Percentiles rank a stretch among this genome's conserved stretches.
phyloP scores from a whole-genome alignment of 2,888 invertebrate genomes.

The Synanthedon vespiformis region DNA sequence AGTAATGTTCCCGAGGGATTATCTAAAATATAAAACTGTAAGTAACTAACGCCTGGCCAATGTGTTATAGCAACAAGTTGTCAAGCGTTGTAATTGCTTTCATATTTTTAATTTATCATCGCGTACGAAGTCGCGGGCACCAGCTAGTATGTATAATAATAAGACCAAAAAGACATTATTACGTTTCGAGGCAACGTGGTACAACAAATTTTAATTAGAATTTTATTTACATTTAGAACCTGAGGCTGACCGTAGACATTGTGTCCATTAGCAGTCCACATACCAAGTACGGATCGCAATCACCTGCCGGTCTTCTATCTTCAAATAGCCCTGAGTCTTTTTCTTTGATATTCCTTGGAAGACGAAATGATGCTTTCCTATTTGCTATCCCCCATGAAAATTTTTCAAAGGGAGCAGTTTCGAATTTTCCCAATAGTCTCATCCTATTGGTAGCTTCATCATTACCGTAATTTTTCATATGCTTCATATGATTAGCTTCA shows the following conservation, averaged over 20 bases:
- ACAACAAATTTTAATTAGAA: too few species aligned
- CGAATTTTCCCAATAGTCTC: constrained; percentile 92
- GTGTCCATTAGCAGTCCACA: constrained; percentile 66
- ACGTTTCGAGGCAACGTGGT: too few species aligned
- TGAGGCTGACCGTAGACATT: constrained; percentile 25
- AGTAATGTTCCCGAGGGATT: too few species aligned
- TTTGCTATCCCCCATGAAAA: constrained; percentile 92
- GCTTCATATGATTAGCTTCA: constrained; percentile 87
- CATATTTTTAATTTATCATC: too few species aligned
- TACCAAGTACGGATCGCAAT: constrained; percentile 85
- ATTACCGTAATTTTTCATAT: constrained; percentile 92
- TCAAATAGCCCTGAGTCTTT: constrained; percentile 93
- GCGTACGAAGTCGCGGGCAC: too few species aligned
- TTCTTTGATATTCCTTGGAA: constrained; percentile 88
- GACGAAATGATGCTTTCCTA: constrained; percentile 91
- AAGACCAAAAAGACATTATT: too few species aligned
- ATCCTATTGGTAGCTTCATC: constrained; percentile 93
- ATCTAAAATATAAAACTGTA: too few species aligned
- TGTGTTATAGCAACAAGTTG: too few species aligned
- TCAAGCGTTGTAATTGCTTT: too few species aligned
- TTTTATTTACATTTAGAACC: constrained; percentile 4
- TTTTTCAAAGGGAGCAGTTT: constrained; percentile 94
- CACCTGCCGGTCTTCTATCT: constrained; percentile 91
- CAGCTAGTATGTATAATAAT: too few species aligned
- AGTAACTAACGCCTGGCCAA: too few species aligned